Conservation (phyloP, 1,140 invertebrate genomes). For the Atta texana region DNA sequence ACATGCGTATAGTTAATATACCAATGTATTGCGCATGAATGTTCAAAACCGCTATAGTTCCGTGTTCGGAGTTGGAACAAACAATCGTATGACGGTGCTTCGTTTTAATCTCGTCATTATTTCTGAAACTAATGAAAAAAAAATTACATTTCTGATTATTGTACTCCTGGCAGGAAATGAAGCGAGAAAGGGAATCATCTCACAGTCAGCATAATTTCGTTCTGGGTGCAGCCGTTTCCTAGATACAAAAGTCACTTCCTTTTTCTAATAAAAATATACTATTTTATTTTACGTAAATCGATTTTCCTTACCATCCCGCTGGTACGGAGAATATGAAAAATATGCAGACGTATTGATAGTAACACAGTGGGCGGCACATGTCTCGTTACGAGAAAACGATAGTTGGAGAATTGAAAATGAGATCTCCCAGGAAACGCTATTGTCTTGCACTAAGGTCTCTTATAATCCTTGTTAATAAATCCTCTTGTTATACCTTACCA, state of each 20-base stretch:
- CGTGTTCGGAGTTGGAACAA: constrained; percentile 8
- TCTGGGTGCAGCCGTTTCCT: neutral
- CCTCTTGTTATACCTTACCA: constrained; percentile 49
- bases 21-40: constrained; percentile 60
- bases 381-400: constrained; percentile 44
- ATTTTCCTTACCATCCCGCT: neutral
- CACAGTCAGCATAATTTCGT: neutral
- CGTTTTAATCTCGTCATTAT: neutral
- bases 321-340: neutral
- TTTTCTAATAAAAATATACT: neutral
- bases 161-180: neutral
- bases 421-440: constrained; percentile 55
- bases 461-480: constrained; percentile 61
- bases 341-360: constrained; percentile 26
- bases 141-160: neutral
- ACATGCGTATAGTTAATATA: constrained; percentile 76
- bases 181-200: neutral
- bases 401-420: constrained; percentile 30
- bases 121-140: neutral
- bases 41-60: constrained; percentile 15
- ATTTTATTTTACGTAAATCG: neutral
- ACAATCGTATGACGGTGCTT: neutral
- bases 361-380: constrained; percentile 23
- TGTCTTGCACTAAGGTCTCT: constrained; percentile 51
- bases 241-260: neutral